phyloP scores from a whole-genome alignment of 2,888 invertebrate species.

The Chrysotoxum bicinctum region DNA sequence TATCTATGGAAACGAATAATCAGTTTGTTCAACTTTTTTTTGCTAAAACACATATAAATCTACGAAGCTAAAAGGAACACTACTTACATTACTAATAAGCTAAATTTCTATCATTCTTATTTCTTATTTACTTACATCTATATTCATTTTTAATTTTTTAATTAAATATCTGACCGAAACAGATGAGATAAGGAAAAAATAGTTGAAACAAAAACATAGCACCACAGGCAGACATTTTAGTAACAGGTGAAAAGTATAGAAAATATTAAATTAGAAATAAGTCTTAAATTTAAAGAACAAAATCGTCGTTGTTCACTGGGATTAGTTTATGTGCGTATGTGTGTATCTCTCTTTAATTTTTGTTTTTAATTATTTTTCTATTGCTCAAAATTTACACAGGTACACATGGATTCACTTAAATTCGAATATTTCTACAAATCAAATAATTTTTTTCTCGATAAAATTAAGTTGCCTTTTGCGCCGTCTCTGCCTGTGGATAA shows the following conservation, averaged over 20 bases:
- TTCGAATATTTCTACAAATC: constrained; percentile 29
- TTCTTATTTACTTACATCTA: constrained; percentile 44
- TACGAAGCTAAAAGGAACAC: constrained; percentile 73
- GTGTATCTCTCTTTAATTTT: not conserved
- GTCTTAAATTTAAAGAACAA: constrained; percentile 39
- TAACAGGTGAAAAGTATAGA: constrained; percentile 41
- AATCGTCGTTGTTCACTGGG: constrained; percentile 46
- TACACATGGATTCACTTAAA: constrained; percentile 56
- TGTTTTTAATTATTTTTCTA: constrained; percentile 26
- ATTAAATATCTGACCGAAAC: constrained; percentile 36
- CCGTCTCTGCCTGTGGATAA: constrained; percentile 54
- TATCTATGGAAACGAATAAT: constrained; percentile 62
- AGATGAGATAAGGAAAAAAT: constrained; percentile 31
- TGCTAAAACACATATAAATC: constrained; percentile 69
- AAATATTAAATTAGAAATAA: not conserved
- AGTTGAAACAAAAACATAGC: not conserved
- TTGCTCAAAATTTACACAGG: constrained; percentile 64
- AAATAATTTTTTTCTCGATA: not conserved
- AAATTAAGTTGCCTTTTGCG: constrained; percentile 17
- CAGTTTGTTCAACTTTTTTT: constrained; percentile 14
- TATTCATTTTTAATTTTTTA: constrained; percentile 20
- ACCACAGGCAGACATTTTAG: constrained; percentile 48
- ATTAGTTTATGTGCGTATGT: constrained; percentile 5
- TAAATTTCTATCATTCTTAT: constrained; percentile 40
- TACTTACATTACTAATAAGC: constrained; percentile 64